Base-by-base conservation (phyloP, 2,113 vertebrate species). In the Cyrtonyx montezumae region DNA sequence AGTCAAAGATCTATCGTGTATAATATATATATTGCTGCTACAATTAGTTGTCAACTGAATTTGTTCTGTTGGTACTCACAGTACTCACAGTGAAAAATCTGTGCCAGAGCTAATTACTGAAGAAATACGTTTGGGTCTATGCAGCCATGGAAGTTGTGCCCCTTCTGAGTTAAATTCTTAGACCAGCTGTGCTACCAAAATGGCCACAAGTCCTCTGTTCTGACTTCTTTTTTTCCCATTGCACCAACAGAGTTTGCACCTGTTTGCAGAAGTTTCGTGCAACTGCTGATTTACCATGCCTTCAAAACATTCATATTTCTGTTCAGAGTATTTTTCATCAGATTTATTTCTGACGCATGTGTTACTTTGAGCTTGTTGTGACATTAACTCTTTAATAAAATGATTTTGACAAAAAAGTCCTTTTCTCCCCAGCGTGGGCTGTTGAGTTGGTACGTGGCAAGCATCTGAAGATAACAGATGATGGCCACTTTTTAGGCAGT, bases 371-470 rank as follows among this genome's bases (percentile, higher is more conserved):
- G 83, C 87, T 94, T 94, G 76, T 86, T 91, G 94, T 95, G 87
- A 95, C 86, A 92, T 88, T 76, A 94, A 81, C 91, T 94, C 93
- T 96, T 97, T 96, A 97, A 97, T 97, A 97, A 97, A 97, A 94
- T 84, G 86, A 95, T 97, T 97, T 97, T 96, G 87, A 93, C 95
- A 95, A 94, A 94, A 88, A 90, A 46, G 36, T 28, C 12, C 30
- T 79, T 67, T 87, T 77, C 65, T 84, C 95, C 66, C 73, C 49
- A 17, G 5, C 68, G 49, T 53, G 9, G 51, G 26, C 73, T 91
- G 32, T 51, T 77, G 71, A 82, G 51, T 42, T 42, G 53, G 42
- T 56, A 28, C 0, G 1, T 45, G 28, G 42, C 20, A 79, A 73
- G 19, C 20, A 43, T 30, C 34, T 28, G 63, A 77, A 79, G 49